Evolutionary conservation across 1,140 invertebrate genomes (phyloP).

Genomic region (Dendrolimus punctatus): DNA sequence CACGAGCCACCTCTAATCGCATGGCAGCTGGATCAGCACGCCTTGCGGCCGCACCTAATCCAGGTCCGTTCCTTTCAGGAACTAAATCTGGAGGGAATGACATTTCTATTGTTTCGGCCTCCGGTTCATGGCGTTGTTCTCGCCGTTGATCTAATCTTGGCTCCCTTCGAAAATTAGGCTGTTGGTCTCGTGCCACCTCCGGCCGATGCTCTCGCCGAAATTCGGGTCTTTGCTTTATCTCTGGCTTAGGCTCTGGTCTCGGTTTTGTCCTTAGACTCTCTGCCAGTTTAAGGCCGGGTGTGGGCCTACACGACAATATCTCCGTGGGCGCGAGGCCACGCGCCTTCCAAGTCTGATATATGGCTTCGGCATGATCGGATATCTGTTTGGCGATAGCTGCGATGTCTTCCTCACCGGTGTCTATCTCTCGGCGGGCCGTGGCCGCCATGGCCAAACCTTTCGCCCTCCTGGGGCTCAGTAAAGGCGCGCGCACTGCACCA

Average conservation of each 20-base stretch:
- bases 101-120: conserved; percentile 44
- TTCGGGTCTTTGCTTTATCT: conserved; percentile 71
- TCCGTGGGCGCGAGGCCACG: conserved; percentile 87
- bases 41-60: conserved; percentile 34
- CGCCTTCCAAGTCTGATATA: conserved; percentile 92
- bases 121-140: conserved; percentile 30
- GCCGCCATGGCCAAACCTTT: conserved; percentile 73
- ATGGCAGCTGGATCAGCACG: conserved; percentile 56
- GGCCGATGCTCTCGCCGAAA: conserved; percentile 65
- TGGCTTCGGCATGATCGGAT: conserved; percentile 90
- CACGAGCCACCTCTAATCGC: conserved; percentile 80
- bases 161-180: conserved; percentile 38
- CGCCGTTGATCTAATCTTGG: conserved; percentile 42
- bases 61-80: conserved; percentile 58
- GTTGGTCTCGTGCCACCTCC: conserved; percentile 34
- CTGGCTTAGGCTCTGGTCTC: conserved; percentile 75
- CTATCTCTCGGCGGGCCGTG: conserved; percentile 77
- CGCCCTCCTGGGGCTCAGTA: conserved; percentile 23
- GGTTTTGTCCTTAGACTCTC: conserved; percentile 69
- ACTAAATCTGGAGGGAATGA: conserved; percentile 48
- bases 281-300: conserved; percentile 76
- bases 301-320: conserved; percentile 83
- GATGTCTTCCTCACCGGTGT: conserved; percentile 84
- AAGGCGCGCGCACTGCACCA: conserved; percentile 31
- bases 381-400: conserved; percentile 92